These are phyloP conservation scores for Corythornis vintsioides DNA, from an alignment of 2,113 vertebrate species.

Conservation along the genomic window DNA sequence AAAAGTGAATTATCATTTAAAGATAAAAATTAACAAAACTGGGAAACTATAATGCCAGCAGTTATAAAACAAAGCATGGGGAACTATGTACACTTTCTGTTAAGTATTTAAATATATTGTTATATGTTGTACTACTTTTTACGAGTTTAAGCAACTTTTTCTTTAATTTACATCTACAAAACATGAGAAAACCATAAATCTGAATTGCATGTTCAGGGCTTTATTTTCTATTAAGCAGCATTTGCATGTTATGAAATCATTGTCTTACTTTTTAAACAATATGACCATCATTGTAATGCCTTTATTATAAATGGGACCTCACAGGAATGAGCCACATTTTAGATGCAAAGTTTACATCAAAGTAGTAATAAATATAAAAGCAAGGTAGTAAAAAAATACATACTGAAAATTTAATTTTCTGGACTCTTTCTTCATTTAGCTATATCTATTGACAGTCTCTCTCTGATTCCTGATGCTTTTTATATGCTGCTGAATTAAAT, in stretches of 20 bases:
- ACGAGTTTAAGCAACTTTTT: neutral
- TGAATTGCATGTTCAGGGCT: neutral
- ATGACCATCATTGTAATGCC: neutral
- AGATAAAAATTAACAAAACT: neutral
- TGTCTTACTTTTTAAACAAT: neutral
- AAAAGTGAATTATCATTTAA: neutral
- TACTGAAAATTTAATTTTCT: neutral
- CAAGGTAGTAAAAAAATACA: neutral
- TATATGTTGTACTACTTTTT: neutral
- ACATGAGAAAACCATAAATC: neutral
- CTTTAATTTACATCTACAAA: neutral
- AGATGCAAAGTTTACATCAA: neutral
- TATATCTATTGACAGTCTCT: neutral
- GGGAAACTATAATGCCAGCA: neutral
- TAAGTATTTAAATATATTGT: neutral
- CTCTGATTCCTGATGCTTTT: conserved; percentile 17
- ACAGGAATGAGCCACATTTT: neutral
- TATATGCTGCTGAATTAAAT: neutral
- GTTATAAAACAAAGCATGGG: neutral
- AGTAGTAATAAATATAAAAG: neutral
- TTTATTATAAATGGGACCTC: neutral
- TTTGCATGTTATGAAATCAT: neutral
- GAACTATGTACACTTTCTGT: neutral
- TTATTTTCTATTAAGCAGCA: neutral
- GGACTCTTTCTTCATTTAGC: conserved; percentile 15